Evolutionary conservation across 2,888 invertebrate species (phyloP), one percentile per base, ranked within the genome.

Genomic region (Catocala fraxini): DNA sequence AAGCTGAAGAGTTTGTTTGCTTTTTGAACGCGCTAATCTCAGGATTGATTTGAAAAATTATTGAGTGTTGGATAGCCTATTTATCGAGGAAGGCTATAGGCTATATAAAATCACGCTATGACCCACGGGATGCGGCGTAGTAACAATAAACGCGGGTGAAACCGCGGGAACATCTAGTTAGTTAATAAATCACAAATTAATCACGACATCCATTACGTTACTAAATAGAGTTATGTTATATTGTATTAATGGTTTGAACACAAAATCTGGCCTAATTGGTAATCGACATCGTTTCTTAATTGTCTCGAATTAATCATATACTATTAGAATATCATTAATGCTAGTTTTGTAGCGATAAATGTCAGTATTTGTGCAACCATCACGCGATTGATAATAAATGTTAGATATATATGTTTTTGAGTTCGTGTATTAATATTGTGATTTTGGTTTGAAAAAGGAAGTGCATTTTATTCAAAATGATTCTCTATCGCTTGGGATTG

Each of bases 401-500:
- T 6, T 25, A 3, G 4, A 25, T 25, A 25, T 25, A 4, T 53
- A 42, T 1, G 2, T 25, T 4, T 35, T 7, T 15, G 5, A 5
- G 12, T 39, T 39, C 35, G 35, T 7, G 6, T 39, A 39, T 39
- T 7, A 39, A 39, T 39, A 39, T 6, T 39, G 35, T 39, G 6
- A 7, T 39, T 7, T 39, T 39, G 1, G 6, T 39, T 39, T 39
- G 35, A 1, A 25, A 25, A 25, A 25, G 6, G 35, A 6, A 39
- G 35, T 39, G 25, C 7, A 12, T 4, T 4, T 33, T 4, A 25
- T 15, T 35, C 10, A 53, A 55, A 35, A 75, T 75, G 75, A 70
- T 75, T 63, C 70, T 75, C 33, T 74, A 75, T 7, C 71, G 68
- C 0, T 46, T 77, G 2, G 65, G 57, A 47, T 5, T 72, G 12